A percentile compares a stretch with the other conserved stretches of the same genome.
phyloP scores from a whole-genome alignment of 2,888 invertebrate genomes.

The Ischnura elegans region DNA sequence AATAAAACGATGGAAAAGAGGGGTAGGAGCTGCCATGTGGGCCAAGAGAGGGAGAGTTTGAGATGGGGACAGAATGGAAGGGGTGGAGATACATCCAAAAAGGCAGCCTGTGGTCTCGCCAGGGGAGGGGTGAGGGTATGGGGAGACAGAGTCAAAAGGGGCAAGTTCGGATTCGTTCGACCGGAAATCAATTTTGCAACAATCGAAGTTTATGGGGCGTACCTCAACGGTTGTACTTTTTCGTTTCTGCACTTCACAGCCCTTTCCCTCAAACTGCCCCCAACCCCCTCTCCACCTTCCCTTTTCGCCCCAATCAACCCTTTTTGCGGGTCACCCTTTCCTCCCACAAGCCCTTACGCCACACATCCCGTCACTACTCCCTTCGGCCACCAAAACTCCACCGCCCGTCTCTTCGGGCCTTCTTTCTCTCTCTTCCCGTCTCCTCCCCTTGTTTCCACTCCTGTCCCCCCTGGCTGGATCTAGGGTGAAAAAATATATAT shows the following conservation, averaged over 20 bases:
- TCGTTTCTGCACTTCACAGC: slow-evolving; percentile 46
- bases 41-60: neutral
- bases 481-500: neutral
- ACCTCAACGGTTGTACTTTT: slow-evolving; percentile 62
- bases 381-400: neutral
- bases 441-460: too few species aligned
- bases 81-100: neutral
- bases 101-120: neutral
- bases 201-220: slow-evolving; percentile 66
- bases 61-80: neutral
- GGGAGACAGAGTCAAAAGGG: neutral
- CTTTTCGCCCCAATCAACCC: neutral
- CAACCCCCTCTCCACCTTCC: neutral
- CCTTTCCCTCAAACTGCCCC: neutral
- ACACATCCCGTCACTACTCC: neutral
- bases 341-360: neutral
- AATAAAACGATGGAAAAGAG: neutral
- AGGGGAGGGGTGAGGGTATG: neutral
- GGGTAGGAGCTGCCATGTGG: neutral
- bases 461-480: neutral
- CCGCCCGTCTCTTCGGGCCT: neutral
- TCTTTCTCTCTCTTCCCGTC: neutral
- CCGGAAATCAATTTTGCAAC: slow-evolving; percentile 67
- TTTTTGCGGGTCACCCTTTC: neutral
- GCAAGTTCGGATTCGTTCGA: slow-evolving; percentile 59